These are phyloP conservation scores for Heterotilapia buettikoferi DNA, from an alignment of 2,113 vertebrate genomes.

Conservation along the genomic window DNA sequence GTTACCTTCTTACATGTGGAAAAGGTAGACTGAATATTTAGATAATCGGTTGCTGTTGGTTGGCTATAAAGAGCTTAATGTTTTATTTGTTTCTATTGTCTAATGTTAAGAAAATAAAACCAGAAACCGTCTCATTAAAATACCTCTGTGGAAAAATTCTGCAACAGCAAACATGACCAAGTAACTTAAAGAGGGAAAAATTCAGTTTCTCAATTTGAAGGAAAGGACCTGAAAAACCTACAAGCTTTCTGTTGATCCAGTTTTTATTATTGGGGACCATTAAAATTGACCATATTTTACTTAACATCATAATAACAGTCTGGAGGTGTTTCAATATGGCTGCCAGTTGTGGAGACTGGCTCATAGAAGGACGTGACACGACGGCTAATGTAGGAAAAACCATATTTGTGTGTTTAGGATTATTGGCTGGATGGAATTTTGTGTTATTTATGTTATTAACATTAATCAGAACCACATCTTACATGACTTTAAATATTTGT, in stretches of 20 bases:
- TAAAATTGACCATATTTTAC: not conserved
- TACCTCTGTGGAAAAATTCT: not conserved
- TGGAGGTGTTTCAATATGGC: not conserved
- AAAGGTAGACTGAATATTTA: rapidly evolving
- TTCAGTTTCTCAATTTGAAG: rapidly evolving
- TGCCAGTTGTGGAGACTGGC: not conserved
- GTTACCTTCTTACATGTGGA: not conserved
- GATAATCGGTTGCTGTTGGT: not conserved
- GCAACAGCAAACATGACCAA: not conserved
- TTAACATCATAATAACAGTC: rapidly evolving
- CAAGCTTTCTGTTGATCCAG: not conserved
- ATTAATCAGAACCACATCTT: not conserved
- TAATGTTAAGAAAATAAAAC: not conserved
- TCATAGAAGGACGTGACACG: not conserved
- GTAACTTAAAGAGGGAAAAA: not conserved
- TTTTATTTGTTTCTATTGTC: rapidly evolving
- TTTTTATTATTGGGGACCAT: not conserved
- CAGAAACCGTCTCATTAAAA: rapidly evolving
- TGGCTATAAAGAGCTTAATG: not conserved
- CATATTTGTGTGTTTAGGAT: not conserved
- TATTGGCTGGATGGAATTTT: not conserved
- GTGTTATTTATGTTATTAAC: not conserved
- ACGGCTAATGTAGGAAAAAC: rapidly evolving
- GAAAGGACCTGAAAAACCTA: not conserved
- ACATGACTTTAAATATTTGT: not conserved